Evolutionary conservation across 1,140 invertebrate genomes (phyloP).

Genomic region (Homarus americanus): DNA sequence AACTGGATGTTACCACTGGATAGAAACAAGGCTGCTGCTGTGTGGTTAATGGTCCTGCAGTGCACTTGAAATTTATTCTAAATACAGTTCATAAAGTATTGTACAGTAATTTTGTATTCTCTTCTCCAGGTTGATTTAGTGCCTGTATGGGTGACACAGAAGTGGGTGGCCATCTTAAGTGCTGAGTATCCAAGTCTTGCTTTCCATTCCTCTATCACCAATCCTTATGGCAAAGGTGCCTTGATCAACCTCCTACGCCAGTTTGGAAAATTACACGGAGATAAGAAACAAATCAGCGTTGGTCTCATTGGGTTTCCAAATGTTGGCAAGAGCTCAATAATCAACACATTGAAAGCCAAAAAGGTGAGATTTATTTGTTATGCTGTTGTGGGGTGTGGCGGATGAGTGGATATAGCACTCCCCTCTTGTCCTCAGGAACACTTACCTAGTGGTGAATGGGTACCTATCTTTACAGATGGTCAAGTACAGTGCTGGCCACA

Average conservation of each 20-base stretch:
- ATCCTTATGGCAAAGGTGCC: conserved; percentile 99
- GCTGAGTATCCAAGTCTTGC: conserved; percentile 98
- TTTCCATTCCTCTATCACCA: conserved; percentile 98
- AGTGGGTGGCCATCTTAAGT: conserved; percentile 90
- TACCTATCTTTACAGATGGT: too few relatives aligned
- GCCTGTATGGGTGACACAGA: conserved; percentile 97
- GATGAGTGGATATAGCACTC: too few relatives aligned
- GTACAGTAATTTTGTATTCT: not conserved
- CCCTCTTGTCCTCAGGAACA: too few relatives aligned
- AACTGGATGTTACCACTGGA: too few relatives aligned
- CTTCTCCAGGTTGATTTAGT: conserved; percentile 85
- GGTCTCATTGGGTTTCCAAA: conserved; percentile 99
- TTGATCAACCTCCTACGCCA: conserved; percentile 97
- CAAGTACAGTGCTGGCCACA: too few relatives aligned
- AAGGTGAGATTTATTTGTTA: conserved; percentile 59
- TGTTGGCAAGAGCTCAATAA: conserved; percentile 98
- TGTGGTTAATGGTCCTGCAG: too few relatives aligned
- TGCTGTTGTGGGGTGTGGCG: not conserved
- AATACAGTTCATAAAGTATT: too few relatives aligned
- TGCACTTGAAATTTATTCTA: too few relatives aligned
- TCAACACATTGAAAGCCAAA: conserved; percentile 88
- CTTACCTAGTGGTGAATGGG: too few relatives aligned
- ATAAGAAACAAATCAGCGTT: conserved; percentile 99
- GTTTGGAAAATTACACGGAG: conserved; percentile 95
- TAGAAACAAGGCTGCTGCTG: too few relatives aligned